Conservation (phyloP, 2,113 vertebrate species). For the Protobothrops mucrosquamatus region DNA sequence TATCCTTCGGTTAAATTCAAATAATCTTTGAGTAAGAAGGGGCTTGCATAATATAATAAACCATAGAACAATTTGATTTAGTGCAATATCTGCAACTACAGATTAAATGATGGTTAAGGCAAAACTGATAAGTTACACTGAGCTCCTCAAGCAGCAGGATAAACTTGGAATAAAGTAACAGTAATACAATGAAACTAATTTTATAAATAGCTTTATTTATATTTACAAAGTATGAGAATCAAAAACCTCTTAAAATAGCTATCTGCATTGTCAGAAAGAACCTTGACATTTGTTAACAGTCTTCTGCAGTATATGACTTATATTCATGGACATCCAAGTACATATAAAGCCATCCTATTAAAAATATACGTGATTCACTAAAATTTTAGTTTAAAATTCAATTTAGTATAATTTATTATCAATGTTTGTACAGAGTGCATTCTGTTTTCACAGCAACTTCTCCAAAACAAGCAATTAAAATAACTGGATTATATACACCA, state of each 20-base stretch:
- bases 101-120: background rate
- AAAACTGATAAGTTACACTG: too few relatives aligned
- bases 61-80: background rate
- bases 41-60: background rate
- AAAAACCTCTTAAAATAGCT: background rate
- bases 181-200: slow-evolving; percentile 5
- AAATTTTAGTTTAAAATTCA: background rate
- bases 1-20: background rate
- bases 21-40: background rate
- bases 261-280: background rate
- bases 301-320: background rate
- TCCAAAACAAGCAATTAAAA: background rate
- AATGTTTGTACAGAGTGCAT: background rate
- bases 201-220: slow-evolving; percentile 43
- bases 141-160: background rate
- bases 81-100: background rate
- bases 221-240: background rate
- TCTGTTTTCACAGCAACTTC: background rate
- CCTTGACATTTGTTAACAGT: background rate
- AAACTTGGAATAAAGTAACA: background rate
- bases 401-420: background rate
- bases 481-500: background rate
- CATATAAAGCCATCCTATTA: background rate
- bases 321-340: background rate
- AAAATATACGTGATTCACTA: background rate